Evolutionary conservation across 2,113 vertebrate genomes (phyloP).

Genomic region (Neomonachus schauinslandi): DNA sequence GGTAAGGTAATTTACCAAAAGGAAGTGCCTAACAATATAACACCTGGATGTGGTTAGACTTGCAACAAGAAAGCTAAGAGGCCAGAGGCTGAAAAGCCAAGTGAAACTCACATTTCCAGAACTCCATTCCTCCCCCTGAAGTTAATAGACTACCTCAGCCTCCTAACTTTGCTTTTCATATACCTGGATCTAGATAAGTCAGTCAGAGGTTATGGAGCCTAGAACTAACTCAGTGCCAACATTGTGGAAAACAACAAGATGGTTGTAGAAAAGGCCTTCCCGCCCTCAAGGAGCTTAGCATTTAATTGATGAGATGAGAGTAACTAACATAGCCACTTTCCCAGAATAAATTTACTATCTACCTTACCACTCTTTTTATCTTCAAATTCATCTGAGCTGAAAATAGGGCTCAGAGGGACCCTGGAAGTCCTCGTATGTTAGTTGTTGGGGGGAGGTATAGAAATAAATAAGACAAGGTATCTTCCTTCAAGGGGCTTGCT

Average conservation of each 20-base stretch:
- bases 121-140: background rate
- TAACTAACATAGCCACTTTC: background rate
- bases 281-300: background rate
- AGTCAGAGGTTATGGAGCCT: background rate
- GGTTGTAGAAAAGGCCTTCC: background rate
- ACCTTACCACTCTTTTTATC: background rate
- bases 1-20: slow-evolving; percentile 27
- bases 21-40: slow-evolving; percentile 44
- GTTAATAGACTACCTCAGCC: background rate
- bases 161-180: slow-evolving; percentile 51
- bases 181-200: background rate
- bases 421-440: background rate
- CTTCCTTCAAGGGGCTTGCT: background rate
- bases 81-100: slow-evolving; percentile 36
- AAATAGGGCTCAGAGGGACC: background rate
- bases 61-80: background rate
- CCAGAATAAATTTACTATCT: slow-evolving; percentile 1
- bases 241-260: background rate
- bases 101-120: slow-evolving; percentile 62
- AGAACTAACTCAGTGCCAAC: background rate
- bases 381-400: background rate
- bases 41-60: slow-evolving; percentile 43
- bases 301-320: background rate
- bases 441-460: background rate
- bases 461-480: background rate